phyloP scores from a whole-genome alignment of 2,797 vertebrate genomes.

The Oreochromis grahami region DNA sequence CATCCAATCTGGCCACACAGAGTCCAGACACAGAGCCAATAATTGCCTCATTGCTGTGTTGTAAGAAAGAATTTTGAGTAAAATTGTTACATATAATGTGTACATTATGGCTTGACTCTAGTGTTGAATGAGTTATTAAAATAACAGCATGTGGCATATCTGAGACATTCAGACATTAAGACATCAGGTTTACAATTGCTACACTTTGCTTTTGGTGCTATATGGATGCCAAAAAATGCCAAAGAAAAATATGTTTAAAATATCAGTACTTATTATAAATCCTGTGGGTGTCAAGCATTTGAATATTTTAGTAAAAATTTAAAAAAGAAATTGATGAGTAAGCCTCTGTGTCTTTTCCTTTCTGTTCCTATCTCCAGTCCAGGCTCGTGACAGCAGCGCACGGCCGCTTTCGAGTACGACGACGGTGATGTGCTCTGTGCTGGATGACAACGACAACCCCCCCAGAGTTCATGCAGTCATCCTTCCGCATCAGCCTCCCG shows the following conservation, averaged over 20 bases:
- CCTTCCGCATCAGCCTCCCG: constrained; percentile 76
- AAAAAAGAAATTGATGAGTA: neutral
- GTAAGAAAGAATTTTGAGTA: neutral
- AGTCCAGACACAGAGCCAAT: neutral
- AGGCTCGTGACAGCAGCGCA: constrained; percentile 80
- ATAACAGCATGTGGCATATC: neutral
- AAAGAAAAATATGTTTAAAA: neutral
- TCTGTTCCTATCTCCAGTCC: constrained; percentile 69
- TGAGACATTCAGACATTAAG: neutral
- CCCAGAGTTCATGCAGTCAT: constrained; percentile 77
- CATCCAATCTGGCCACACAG: neutral
- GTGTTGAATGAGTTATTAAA: neutral
- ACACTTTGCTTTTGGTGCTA: neutral
- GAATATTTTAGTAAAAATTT: neutral
- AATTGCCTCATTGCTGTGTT: neutral
- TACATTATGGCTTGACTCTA: neutral
- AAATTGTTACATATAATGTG: neutral
- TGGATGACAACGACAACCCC: constrained; percentile 89
- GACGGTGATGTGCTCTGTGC: constrained; percentile 79
- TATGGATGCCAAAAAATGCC: neutral
- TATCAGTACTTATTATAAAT: neutral
- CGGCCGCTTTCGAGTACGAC: constrained; percentile 75
- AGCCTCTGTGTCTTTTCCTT: neutral
- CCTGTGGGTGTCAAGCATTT: neutral
- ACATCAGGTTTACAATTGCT: neutral